Evolutionary conservation across 2,888 invertebrate species (phyloP).

Genomic region (Epirrhoe alternata): DNA sequence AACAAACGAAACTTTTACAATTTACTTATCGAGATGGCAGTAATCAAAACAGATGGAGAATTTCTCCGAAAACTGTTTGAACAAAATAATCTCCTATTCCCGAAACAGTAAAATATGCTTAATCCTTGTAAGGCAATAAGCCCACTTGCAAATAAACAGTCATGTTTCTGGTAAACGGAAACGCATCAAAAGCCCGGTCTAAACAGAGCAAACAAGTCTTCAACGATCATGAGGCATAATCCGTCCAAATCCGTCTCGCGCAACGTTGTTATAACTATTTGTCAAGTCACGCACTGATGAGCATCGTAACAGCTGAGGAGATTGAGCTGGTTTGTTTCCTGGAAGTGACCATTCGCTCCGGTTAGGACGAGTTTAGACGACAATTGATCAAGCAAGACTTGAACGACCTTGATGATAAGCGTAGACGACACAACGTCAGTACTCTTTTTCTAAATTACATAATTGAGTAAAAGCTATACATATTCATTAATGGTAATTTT

Average conservation of each 20-base stretch:
- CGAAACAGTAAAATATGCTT: not conserved
- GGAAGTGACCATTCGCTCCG: slow-evolving; percentile 1
- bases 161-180: slow-evolving; percentile 9
- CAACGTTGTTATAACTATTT: slow-evolving; percentile 58
- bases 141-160: slow-evolving; percentile 1
- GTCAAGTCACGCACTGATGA: slow-evolving; percentile 71
- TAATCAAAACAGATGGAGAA: not conserved
- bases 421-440: not conserved
- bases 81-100: not conserved
- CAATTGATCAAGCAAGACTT: slow-evolving; percentile 5
- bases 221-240: slow-evolving; percentile 57
- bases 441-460: not conserved
- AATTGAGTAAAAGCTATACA: not conserved
- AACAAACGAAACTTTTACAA: slow-evolving; percentile 11
- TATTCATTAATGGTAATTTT: not conserved
- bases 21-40: not conserved
- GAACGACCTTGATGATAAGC: not conserved
- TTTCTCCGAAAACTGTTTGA: not conserved
- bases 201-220: slow-evolving; percentile 52
- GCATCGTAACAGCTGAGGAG: slow-evolving; percentile 33
- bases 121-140: not conserved
- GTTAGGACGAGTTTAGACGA: not conserved
- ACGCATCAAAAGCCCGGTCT: slow-evolving; percentile 15
- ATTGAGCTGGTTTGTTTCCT: slow-evolving; percentile 25
- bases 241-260: slow-evolving; percentile 62